Evolutionary conservation across 2,888 invertebrate species (phyloP).

Genomic region (Scaptodrosophila latifasciaeformis): DNA sequence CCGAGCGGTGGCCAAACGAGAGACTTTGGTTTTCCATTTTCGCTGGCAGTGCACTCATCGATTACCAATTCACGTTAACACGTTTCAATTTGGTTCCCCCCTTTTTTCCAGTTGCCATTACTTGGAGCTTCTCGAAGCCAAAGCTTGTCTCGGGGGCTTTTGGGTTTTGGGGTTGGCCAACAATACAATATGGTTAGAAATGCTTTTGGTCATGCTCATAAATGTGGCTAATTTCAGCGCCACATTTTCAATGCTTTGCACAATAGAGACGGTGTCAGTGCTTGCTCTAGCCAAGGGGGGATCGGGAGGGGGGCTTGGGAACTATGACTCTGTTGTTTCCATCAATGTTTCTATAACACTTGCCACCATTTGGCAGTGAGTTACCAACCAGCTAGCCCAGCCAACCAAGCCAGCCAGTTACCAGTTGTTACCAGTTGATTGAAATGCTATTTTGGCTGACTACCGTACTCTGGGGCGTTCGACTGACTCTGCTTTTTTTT

Average conservation of each 20-base stretch:
- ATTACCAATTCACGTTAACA: conserved; percentile 65
- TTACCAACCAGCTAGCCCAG: too few species aligned
- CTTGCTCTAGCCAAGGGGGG: too few species aligned
- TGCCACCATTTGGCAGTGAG: conserved; percentile 41
- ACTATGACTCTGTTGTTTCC: conserved; percentile 3
- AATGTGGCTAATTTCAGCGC: conserved; percentile 51
- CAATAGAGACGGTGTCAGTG: too few species aligned
- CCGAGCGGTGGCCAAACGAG: background rate
- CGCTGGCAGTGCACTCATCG: conserved; percentile 43
- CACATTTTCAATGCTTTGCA: conserved; percentile 33
- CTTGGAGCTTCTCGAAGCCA: conserved; percentile 13
- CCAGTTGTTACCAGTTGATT: conserved; percentile 49
- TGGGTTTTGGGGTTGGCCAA: too few species aligned
- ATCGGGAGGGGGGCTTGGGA: too few species aligned
- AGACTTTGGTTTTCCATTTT: conserved; percentile 17
- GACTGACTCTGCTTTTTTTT: conserved; percentile 43
- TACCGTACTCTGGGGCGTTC: background rate
- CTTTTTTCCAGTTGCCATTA: conserved; percentile 5
- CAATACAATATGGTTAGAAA: conserved; percentile 15
- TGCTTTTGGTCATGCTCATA: conserved; percentile 51
- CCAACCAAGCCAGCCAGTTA: conserved; percentile 49
- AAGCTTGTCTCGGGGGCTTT: conserved; percentile 11
- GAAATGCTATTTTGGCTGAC: conserved; percentile 42
- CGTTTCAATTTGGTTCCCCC: conserved; percentile 41
- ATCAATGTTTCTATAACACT: conserved; percentile 4